A percentile compares a stretch with the other conserved stretches of the same genome.
Conservation (phyloP, 2,888 invertebrate species). For the Exephanes ischioxanthus region DNA sequence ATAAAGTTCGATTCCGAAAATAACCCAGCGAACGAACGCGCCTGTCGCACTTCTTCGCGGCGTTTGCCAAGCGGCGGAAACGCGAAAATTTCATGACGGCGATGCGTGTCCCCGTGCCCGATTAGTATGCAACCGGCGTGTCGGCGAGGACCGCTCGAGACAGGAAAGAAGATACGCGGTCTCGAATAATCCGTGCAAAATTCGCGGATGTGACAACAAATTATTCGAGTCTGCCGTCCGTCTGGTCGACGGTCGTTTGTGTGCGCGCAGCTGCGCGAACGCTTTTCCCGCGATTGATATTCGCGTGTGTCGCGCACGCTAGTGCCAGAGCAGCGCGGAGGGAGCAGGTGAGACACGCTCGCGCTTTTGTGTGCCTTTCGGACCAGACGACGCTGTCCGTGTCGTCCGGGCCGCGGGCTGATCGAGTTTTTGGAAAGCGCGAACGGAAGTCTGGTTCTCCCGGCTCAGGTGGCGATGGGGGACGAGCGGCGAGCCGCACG, state of each 20-base stretch:
- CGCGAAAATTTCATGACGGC: background rate
- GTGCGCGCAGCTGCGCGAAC: slow-evolving; percentile 16
- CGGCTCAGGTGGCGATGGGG: slow-evolving; percentile 54
- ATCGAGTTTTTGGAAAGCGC: slow-evolving; percentile 29
- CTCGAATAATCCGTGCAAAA: slow-evolving; percentile 14
- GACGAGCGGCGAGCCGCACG: slow-evolving; percentile 47
- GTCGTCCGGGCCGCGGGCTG: background rate
- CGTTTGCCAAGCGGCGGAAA: slow-evolving; percentile 18
- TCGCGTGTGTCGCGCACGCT: background rate
- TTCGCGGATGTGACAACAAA: slow-evolving; percentile 40
- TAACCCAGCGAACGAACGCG: background rate
- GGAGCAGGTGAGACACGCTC: slow-evolving; percentile 28
- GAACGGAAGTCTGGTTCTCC: slow-evolving; percentile 10
- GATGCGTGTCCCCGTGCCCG: slow-evolving; percentile 5
- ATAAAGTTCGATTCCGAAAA: slow-evolving; percentile 1
- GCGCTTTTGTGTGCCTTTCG: slow-evolving; percentile 12
- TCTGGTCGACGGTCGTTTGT: slow-evolving; percentile 25
- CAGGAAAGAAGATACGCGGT: slow-evolving; percentile 30
- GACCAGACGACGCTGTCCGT: background rate
- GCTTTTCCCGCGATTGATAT: slow-evolving; percentile 45
- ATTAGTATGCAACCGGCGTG: slow-evolving; percentile 18
- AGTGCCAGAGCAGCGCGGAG: background rate
- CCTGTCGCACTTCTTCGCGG: background rate
- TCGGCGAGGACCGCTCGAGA: slow-evolving; percentile 19
- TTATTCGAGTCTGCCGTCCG: slow-evolving; percentile 47